Evolutionary conservation across 2,113 vertebrate species (phyloP), one percentile per base, ranked within the genome.

Genomic region (Cettia cetti): DNA sequence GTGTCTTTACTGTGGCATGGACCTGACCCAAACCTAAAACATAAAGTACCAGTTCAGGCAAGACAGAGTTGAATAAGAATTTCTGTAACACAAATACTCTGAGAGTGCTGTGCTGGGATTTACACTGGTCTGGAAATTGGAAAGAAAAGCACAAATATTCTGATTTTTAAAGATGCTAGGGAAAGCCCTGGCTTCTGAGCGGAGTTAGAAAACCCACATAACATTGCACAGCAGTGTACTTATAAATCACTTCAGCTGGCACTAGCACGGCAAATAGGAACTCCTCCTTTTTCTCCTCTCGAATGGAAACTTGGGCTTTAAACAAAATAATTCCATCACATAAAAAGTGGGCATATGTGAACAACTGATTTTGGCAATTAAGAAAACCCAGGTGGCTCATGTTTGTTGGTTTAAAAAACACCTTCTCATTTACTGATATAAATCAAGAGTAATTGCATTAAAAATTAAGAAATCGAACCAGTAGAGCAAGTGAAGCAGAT

Each of bases 371-470:
- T 42, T 7, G 1, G 68, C 66, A 95, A 92, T 97, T 95, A 92
- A 82, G 85, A 85, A 91, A 87, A 87, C 65, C 87, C 89, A 94
- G 77, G 65, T 86, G 91, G 61, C 84, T 91, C 57, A 13, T 79
- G 66, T 90, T 85, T 92, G 82, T 85, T 88, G 28, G 57, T 93
- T 87, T 87, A 79, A 87, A 80, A 82, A 94, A 61, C 82, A 85
- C 59, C 82, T 91, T 92, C 74, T 79, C 82, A 39, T 90, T 96
- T 92, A 91, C 82, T 52, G 52, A 27, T 57, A 83, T 82, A 95
- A 96, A 94, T 95, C 92, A 95, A 75, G 77, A 84, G 78, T 86
- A 96, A 93, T 86, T 94, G 72, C 77, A 95, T 95, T 94, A 94
- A 94, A 95, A 94, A 91, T 72, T 82, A 95, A 91, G 69, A 90